Evolutionary conservation across 2,888 invertebrate species (phyloP).

Genomic region (Eupelmus urozonus): DNA sequence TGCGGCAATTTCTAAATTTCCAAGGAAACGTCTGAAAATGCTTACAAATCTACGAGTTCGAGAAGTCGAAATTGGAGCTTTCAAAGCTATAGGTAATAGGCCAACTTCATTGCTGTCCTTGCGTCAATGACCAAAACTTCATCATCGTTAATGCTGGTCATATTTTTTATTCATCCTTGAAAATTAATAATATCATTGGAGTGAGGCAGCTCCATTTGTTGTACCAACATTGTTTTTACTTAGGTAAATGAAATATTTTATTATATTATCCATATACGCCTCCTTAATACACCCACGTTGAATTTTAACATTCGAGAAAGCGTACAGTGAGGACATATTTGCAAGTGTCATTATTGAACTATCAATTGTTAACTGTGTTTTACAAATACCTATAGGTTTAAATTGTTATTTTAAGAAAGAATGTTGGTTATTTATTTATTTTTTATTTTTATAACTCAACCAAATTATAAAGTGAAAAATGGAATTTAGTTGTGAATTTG

Average conservation of each 20-base stretch:
- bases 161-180: slow-evolving; percentile 48
- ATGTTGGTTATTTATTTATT: not conserved
- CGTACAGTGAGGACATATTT: slow-evolving; percentile 1
- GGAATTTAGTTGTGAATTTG: not conserved
- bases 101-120: slow-evolving; percentile 41
- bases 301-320: no score
- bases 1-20: no score
- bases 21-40: no score
- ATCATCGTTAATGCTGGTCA: slow-evolving; percentile 26
- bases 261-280: not conserved
- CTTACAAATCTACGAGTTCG: no score
- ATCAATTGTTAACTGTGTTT: not conserved
- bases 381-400: no score
- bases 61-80: no score
- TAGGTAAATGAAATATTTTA: slow-evolving; percentile 36
- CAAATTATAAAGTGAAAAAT: not conserved
- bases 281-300: no score
- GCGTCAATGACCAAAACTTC: slow-evolving; percentile 43
- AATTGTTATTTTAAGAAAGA: not conserved
- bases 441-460: not conserved
- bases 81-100: no score
- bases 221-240: slow-evolving; percentile 3
- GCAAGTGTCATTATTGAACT: slow-evolving; percentile 40
- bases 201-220: slow-evolving; percentile 11
- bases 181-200: slow-evolving; percentile 45